Evolutionary conservation across 2,113 vertebrate genomes (phyloP).

Genomic region (Rhinolophus ferrumequinum): DNA sequence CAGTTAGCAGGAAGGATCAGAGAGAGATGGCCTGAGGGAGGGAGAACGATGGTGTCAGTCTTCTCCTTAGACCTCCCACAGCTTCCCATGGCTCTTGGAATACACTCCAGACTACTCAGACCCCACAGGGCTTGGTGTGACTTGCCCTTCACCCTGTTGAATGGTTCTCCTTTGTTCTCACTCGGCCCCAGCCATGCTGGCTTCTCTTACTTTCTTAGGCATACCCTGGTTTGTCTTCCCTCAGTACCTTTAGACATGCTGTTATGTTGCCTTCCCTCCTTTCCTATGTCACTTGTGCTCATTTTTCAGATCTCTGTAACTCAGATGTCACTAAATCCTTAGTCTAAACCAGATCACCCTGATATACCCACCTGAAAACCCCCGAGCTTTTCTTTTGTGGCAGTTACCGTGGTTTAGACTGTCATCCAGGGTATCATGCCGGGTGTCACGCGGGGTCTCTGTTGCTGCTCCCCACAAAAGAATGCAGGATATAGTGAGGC

Average conservation of each 20-base stretch:
- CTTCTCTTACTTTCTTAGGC: not conserved
- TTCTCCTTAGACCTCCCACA: not conserved
- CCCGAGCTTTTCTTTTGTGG: not conserved
- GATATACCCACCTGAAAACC: not conserved
- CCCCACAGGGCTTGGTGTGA: not conserved
- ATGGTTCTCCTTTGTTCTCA: not conserved
- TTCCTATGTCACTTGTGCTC: not conserved
- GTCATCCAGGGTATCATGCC: too few relatives aligned
- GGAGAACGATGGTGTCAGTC: fast-evolving
- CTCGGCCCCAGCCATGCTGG: fast-evolving
- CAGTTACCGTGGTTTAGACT: not conserved
- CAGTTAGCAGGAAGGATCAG: not conserved
- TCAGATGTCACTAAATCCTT: not conserved
- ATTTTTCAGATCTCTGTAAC: not conserved
- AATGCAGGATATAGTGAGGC: too few relatives aligned
- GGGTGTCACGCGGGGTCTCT: too few relatives aligned
- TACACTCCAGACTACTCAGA: not conserved
- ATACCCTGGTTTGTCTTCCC: not conserved
- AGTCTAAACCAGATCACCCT: not conserved
- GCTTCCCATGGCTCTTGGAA: not conserved
- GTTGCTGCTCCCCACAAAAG: too few relatives aligned
- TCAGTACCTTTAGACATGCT: not conserved
- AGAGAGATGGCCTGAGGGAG: not conserved
- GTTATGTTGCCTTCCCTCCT: not conserved
- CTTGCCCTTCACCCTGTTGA: not conserved